A percentile compares a stretch with the other conserved stretches of the same genome.
Conservation (phyloP, 2,113 vertebrate genomes). For the Pollimyrus isidori region DNA sequence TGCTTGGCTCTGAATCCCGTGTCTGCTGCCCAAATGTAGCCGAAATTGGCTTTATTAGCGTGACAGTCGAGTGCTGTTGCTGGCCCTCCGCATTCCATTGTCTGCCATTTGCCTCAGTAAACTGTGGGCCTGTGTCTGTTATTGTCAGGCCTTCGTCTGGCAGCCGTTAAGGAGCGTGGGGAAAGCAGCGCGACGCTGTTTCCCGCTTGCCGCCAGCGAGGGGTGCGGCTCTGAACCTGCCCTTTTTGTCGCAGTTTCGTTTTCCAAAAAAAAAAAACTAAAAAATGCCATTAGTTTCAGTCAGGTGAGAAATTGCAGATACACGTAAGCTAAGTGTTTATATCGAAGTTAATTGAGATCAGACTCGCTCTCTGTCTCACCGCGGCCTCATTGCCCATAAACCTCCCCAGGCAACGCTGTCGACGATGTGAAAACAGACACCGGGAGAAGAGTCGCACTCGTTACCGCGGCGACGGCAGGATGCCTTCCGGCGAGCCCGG, state of each 20-base stretch:
- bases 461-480: conserved; percentile 3
- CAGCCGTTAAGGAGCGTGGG: neutral
- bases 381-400: conserved; percentile 11
- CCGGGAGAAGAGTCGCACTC: neutral
- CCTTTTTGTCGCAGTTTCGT: conserved; percentile 3
- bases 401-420: conserved; percentile 17
- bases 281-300: conserved; percentile 8
- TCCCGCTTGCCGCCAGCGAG: neutral
- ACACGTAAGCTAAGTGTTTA: conserved; percentile 26
- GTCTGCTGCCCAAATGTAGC: neutral
- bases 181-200: neutral
- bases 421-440: conserved; percentile 26
- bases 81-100: neutral
- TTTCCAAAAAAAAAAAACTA: neutral
- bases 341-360: conserved; percentile 34
- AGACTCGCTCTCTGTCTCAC: conserved; percentile 22
- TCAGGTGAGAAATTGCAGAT: conserved; percentile 21
- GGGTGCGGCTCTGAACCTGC: neutral
- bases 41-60: conserved; percentile 23
- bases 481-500: neutral
- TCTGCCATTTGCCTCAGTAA: neutral
- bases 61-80: neutral
- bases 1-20: neutral
- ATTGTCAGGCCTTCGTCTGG: neutral
- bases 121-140: neutral